Base-by-base conservation (phyloP, 1,140 invertebrate genomes). In the Drosophila littoralis region DNA sequence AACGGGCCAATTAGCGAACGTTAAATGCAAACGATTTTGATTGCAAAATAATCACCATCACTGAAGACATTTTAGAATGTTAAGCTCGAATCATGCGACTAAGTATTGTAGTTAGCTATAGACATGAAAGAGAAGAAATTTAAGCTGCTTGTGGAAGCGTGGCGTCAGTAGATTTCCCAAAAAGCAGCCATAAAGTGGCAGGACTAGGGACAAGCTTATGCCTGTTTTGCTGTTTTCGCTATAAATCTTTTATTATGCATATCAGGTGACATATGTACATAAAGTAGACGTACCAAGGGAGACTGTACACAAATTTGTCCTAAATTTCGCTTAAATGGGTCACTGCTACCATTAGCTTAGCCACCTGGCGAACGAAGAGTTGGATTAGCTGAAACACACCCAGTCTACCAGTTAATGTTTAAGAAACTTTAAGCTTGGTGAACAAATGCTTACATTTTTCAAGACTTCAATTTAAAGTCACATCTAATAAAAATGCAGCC, bases 11-110 rank as follows among this genome's bases (percentile, higher is more conserved):
- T 86, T 86, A 86, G 83, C 69, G 76, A 77, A 43, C 83, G 76
- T 79, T 89, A 80, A 79, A 86, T 83, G 76, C 79, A 83, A 88
- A 77, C 73, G 72, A 83, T 77, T 76, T 86, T 63, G 73, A 86
- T 76, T 66, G 63, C 63, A 69, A 75, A 48, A 77, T 73, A 78
- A 81, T 81, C 64, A 71, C 42, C 64, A 65, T 57, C 75, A 70
- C 76, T 81, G 78, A 81, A 68, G 67, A 73, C 51, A 69, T 73
- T 73, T 81, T 76, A 81, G 60, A 71, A 78, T 60, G 75, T 78
- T 82, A 72, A 81, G 58, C 5, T 12, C 10, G 50, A 46, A 28
- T 28, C 22, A 28, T 28, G 22, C 22, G 22, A 28, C 22, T 28
- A 28, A 28, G 22, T 17, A n/a, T 52, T 35, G 32, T 13, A 7